Percentiles rank a stretch among this genome's conserved stretches.
phyloP scores from a whole-genome alignment of 2,888 invertebrate genomes.

The Tyria jacobaeae region DNA sequence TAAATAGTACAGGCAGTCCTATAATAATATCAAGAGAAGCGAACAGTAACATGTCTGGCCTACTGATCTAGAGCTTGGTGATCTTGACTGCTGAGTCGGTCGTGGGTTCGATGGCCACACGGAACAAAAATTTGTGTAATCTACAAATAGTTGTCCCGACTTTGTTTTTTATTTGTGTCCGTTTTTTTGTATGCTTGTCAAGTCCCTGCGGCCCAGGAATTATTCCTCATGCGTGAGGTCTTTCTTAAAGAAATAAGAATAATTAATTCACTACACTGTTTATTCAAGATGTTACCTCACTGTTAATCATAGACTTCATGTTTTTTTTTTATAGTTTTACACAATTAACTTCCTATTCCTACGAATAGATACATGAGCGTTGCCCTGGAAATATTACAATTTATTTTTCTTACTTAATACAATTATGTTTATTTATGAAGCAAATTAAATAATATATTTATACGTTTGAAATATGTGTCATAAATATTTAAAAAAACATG shows the following conservation, averaged over 20 bases:
- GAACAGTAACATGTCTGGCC: neutral
- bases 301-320: neutral
- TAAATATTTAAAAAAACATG: neutral
- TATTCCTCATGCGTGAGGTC: too few species aligned
- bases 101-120: too few species aligned
- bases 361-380: neutral
- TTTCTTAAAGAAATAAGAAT: too few species aligned
- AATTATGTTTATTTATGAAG: constrained; percentile 1
- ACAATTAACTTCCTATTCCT: neutral
- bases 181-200: too few species aligned
- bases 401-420: neutral
- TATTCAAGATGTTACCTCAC: neutral
- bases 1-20: neutral
- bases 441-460: neutral
- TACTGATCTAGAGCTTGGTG: too few species aligned
- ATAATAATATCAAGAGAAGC: neutral
- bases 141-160: too few species aligned
- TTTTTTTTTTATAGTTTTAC: neutral
- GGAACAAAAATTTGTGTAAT: too few species aligned
- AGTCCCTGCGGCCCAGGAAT: too few species aligned
- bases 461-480: neutral
- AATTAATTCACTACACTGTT: too few species aligned
- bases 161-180: too few species aligned
- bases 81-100: too few species aligned
- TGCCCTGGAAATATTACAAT: neutral